Base-by-base conservation (phyloP, 64 coral and sea anemone species). In the Platygyra sinensis region DNA sequence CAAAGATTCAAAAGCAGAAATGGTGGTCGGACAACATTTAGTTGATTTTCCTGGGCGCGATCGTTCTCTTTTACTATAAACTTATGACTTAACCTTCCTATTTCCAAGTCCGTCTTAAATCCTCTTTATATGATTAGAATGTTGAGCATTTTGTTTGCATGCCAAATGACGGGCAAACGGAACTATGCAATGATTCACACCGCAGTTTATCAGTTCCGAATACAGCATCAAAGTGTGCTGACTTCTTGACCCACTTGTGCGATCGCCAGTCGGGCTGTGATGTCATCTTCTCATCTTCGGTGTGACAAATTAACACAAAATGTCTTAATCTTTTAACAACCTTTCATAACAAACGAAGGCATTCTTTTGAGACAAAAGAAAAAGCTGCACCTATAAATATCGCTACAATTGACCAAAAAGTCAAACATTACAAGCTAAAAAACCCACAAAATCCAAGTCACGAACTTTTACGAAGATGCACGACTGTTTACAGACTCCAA, bases 201-300 rank as follows among this genome's bases (percentile, higher is more conserved):
- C 11, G 32, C 62, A 24, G n/a, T 71, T 61, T 80, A 25, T 71
- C 60, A 65, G 80, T 83, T 83, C 80, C 80, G 80, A 83, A 13
- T 61, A 30, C 54, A 80, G 29, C 24, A 32, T 61, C 60, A 17
- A 80, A 19, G 29, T 31, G 25, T 61, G 17, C 32, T 80, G 27
- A 80, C 25, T 30, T 60, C 16, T 60, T 33, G 55, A 62, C 78
- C 61, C 65, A 69, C n/a, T 67, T 24, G 64, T n/a, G 28, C 20
- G 33, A 36, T 10, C 30, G 13, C 59, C 32, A 24, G 18, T 77
- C 74, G 74, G 74, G 17, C 20, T 83, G 81, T 85, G 81, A 85
- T 85, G 63, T 85, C 81, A 85, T 64, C 62, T 10, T 4, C 12
- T 0, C 65, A 22, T 27, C 20, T 72, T 71, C 63, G 61, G 81